phyloP scores from a whole-genome alignment of 2,113 vertebrate genomes.

The Labeo rohita region DNA sequence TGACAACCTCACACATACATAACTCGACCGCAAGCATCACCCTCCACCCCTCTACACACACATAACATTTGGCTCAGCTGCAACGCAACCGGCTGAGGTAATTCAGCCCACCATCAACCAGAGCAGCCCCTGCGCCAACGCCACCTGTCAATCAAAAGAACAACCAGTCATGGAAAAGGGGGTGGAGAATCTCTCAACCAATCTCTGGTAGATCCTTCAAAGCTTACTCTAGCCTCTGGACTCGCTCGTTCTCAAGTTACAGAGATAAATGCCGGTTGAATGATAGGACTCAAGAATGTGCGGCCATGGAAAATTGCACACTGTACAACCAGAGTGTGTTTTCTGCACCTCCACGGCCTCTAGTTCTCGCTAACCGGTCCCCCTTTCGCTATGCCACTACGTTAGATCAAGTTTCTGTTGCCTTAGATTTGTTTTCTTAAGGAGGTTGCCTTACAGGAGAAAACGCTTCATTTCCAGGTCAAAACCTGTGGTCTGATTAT shows the following conservation, averaged over 20 bases:
- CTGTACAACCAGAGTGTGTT: background rate
- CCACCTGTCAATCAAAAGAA: conserved; percentile 34
- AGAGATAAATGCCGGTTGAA: conserved; percentile 50
- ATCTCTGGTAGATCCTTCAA: conserved; percentile 33
- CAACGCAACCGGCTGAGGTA: conserved; percentile 42
- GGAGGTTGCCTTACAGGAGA: conserved; percentile 68
- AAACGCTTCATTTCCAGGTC: conserved; percentile 66
- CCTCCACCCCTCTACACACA: conserved; percentile 19
- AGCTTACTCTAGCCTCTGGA: conserved; percentile 45
- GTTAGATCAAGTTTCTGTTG: conserved; percentile 66
- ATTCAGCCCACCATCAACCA: conserved; percentile 35
- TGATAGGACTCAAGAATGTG: conserved; percentile 43
- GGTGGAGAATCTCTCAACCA: conserved; percentile 42
- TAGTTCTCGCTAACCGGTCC: conserved; percentile 38
- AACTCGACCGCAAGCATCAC: conserved; percentile 10
- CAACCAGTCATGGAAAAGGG: background rate
- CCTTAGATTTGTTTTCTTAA: conserved; percentile 73
- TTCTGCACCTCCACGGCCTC: background rate
- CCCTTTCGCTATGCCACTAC: conserved; percentile 38
- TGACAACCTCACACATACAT: conserved; percentile 44
- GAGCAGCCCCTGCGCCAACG: conserved; percentile 23
- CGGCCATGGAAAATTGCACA: conserved; percentile 39
- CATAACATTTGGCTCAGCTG: conserved; percentile 36
- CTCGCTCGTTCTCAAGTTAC: conserved; percentile 39
- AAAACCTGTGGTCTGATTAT: conserved; percentile 56